Evolutionary conservation across 2,113 vertebrate genomes (phyloP).

Genomic region (Falcunculus frontatus): DNA sequence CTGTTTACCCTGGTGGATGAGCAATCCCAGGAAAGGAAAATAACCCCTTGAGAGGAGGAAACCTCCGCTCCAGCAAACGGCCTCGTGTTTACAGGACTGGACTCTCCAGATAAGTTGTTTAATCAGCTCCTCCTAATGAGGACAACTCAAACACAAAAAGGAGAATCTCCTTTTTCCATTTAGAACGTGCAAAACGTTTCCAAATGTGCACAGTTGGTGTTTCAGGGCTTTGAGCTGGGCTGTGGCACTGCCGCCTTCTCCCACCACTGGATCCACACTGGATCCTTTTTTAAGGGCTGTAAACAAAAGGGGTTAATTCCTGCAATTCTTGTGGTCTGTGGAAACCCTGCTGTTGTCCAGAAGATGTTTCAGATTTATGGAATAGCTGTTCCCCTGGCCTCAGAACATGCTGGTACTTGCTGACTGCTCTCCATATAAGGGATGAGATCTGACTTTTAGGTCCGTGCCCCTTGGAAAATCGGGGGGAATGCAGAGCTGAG

Average conservation of each 20-base stretch:
- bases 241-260: fast-evolving
- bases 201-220: background rate
- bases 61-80: background rate
- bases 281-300: background rate
- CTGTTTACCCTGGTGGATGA: background rate
- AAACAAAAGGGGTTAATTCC: conserved; percentile 41
- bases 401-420: background rate
- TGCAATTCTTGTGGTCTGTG: conserved; percentile 38
- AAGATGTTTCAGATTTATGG: conserved; percentile 35
- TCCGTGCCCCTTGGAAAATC: background rate
- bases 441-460: background rate
- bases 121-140: conserved; percentile 32
- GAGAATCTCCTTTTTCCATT: background rate
- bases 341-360: conserved; percentile 20
- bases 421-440: conserved; percentile 24
- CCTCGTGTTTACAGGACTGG: background rate
- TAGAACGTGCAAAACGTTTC: background rate
- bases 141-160: background rate
- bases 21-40: background rate
- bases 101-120: background rate
- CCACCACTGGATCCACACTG: background rate
- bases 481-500: background rate
- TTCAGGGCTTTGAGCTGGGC: background rate
- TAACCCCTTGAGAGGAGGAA: background rate
- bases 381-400: background rate